Evolutionary conservation across 2,113 vertebrate genomes (phyloP), one percentile per base, ranked within the genome.

Genomic region (Ivindomyrus marchei): DNA sequence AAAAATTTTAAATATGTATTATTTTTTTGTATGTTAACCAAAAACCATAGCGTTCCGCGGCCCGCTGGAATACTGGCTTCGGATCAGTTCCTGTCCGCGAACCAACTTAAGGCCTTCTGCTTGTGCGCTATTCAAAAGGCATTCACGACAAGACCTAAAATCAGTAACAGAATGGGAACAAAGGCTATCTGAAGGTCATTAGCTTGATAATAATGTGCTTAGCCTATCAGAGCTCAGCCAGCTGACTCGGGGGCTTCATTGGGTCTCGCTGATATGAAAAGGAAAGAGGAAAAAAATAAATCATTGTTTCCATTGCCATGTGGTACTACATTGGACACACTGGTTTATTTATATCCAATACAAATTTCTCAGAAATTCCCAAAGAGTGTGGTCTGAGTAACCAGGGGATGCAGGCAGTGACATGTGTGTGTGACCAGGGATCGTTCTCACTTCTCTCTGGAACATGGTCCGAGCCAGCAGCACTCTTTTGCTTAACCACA

Each of bases 221-320:
- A 80, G 74, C 36, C 74, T 42, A 93, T 88, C 90, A 36, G 47
- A 49, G 91, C 31, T 9, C 47, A 86, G 21, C 31, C 74, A 80
- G 74, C 74, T 80, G 15, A 80, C 74, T 42, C 74, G 0, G 42
- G 74, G 31, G 74, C 36, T 39, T 80, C 17, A 42, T 1, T 74
- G 66, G 66, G 66, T 74, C 27, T 70, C n/a, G 21, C 27, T 42
- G 74, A 42, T 42, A 80, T 39, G 36, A 80, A 80, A 80, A 42
- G 36, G 17, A 77, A 39, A 80, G 17, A 80, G 36, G 15, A 39
- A 36, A 19, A 80, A 77, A 77, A 27, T 31, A 13, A 31, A 70
- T 13, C 62, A 80, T 80, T 80, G 74, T 39, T 80, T 80, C 74
- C 36, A 77, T 42, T 77, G 74, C 36, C 36, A 19, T 80, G 36